phyloP scores from a whole-genome alignment of 2,797 vertebrate genomes.

The Lates japonicus region DNA sequence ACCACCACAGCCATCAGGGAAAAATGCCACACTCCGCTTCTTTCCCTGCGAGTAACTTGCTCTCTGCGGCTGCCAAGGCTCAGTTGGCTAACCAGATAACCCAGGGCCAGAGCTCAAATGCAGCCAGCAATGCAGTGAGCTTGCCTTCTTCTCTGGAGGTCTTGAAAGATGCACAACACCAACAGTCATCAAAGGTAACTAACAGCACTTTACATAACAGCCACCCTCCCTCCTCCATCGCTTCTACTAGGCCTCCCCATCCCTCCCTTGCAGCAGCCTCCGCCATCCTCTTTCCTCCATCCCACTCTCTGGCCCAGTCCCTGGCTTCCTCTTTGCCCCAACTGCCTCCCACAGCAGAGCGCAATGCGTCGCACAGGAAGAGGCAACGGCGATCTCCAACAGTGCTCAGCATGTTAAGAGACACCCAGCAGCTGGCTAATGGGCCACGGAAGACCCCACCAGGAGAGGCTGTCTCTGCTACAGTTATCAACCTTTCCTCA shows the following conservation, averaged over 20 bases:
- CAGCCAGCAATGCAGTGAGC: constrained; percentile 59
- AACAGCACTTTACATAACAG: constrained; percentile 95
- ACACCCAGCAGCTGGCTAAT: constrained; percentile 79
- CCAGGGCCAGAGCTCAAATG: constrained; percentile 75
- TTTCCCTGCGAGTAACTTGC: constrained; percentile 92
- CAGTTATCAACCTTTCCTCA: constrained; percentile 80
- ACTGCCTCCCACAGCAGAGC: constrained; percentile 69
- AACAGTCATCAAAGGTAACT: constrained; percentile 86
- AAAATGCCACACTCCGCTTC: constrained; percentile 81
- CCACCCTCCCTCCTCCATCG: constrained; percentile 75
- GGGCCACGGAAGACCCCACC: constrained; percentile 66
- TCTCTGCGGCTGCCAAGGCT: constrained; percentile 93
- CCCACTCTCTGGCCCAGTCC: constrained; percentile 77
- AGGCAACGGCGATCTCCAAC: constrained; percentile 88
- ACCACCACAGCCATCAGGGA: constrained; percentile 84
- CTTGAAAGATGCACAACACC: constrained; percentile 82
- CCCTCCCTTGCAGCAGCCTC: constrained; percentile 77
- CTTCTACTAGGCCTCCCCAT: constrained; percentile 78
- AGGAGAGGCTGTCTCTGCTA: constrained; percentile 72
- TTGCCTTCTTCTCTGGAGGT: constrained; percentile 68
- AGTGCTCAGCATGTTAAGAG: constrained; percentile 87
- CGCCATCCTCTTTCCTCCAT: constrained; percentile 78
- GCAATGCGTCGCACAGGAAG: constrained; percentile 82
- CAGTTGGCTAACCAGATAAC: constrained; percentile 90
- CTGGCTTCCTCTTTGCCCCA: constrained; percentile 74